phyloP scores from a whole-genome alignment of 2,888 invertebrate species.

The Sabellastarte sp. region DNA sequence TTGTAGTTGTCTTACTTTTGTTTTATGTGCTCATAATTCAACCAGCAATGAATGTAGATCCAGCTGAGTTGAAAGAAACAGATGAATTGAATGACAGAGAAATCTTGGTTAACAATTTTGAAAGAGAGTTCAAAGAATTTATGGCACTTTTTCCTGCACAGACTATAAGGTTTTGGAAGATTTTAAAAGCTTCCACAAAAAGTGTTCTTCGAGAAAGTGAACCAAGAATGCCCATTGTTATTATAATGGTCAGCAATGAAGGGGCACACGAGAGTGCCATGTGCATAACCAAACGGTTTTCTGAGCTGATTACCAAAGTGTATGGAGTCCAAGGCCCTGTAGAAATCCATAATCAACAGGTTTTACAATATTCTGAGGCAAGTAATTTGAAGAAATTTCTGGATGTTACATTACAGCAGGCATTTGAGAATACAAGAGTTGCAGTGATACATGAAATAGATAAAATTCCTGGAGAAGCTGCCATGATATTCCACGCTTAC shows the following conservation, averaged over 20 bases:
- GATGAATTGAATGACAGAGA: too few relatives aligned
- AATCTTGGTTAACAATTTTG: background rate
- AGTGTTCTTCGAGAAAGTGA: slow-evolving; percentile 2
- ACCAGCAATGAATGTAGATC: too few relatives aligned
- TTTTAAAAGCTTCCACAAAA: slow-evolving; percentile 12
- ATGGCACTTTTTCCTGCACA: slow-evolving; percentile 12
- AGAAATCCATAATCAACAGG: background rate
- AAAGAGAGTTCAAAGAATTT: background rate
- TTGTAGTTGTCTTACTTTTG: too few relatives aligned
- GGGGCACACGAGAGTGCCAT: background rate
- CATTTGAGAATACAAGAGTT: slow-evolving; percentile 15
- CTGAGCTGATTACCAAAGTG: slow-evolving; percentile 8
- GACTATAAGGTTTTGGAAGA: slow-evolving; percentile 10
- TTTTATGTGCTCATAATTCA: too few relatives aligned
- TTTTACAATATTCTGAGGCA: too few relatives aligned
- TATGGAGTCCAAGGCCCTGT: background rate
- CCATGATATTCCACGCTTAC: slow-evolving; percentile 46
- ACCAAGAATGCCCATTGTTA: slow-evolving; percentile 10
- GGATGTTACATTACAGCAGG: background rate
- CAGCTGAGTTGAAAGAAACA: too few relatives aligned
- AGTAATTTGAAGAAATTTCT: background rate
- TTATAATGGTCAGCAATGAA: slow-evolving; percentile 8
- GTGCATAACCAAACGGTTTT: slow-evolving; percentile 10
- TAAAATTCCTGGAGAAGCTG: slow-evolving; percentile 34
- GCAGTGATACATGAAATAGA: slow-evolving; percentile 44